Percentiles rank a stretch among this genome's conserved stretches.
phyloP scores from a whole-genome alignment of 92 coral and sea anemone genomes.

The Muricea muricata region DNA sequence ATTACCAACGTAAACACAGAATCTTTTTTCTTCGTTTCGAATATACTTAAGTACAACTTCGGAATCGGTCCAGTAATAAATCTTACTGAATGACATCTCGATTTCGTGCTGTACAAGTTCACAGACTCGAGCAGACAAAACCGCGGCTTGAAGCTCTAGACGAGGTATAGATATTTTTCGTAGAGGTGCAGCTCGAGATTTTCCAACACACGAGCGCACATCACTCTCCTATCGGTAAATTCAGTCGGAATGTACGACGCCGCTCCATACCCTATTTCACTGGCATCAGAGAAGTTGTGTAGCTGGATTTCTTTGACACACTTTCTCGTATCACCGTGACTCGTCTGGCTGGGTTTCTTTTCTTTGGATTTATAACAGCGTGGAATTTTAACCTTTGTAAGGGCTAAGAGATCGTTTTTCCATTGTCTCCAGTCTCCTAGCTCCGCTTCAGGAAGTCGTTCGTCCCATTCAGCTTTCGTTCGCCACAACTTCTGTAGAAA shows the following conservation, averaged over 20 bases:
- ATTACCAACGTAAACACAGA: no score
- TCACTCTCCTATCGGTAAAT: neutral
- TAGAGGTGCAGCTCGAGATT: conserved; percentile 2
- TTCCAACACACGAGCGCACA: neutral
- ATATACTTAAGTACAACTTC: no score
- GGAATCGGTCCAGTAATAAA: no score
- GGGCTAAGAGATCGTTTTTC: neutral
- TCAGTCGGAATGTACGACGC: neutral
- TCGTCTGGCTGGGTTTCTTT: neutral
- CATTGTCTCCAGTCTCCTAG: neutral
- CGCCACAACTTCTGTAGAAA: neutral
- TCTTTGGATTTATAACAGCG: neutral
- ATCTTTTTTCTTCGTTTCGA: no score
- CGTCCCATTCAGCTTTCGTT: neutral
- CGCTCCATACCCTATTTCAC: conserved; percentile 23
- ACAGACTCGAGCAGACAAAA: neutral
- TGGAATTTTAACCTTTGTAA: neutral
- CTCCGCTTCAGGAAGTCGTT: neutral
- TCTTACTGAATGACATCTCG: neutral
- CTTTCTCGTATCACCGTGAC: neutral
- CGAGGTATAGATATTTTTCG: conserved; percentile 13
- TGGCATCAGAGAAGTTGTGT: conserved; percentile 20
- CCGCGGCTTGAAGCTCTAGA: conserved; percentile 19
- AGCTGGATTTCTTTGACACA: conserved; percentile 18
- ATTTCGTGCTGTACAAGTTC: neutral